Conservation (phyloP, 2,888 invertebrate genomes). For the Eudiplozoon nipponicum region DNA sequence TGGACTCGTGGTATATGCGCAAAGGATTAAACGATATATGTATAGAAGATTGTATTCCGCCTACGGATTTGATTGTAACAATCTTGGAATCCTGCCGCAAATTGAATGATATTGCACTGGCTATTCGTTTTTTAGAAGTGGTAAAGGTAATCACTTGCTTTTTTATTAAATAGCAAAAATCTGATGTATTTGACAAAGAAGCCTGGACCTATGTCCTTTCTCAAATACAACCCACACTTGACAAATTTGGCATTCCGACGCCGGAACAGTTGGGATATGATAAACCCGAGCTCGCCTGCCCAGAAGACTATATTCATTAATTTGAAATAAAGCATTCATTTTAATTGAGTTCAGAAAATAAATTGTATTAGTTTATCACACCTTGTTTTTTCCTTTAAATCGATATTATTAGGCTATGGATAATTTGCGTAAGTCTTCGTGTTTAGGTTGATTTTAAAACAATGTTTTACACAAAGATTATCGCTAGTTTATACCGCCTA, state of each 20-base stretch:
- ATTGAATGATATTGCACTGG: constrained; percentile 65
- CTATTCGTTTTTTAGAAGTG: constrained; percentile 57
- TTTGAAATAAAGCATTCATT: too few species aligned
- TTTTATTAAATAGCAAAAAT: constrained; percentile 29
- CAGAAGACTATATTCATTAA: too few species aligned
- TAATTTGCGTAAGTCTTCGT: too few species aligned
- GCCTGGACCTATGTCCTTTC: constrained; percentile 31
- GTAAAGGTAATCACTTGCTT: neutral
- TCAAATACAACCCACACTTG: constrained; percentile 60
- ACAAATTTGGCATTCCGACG: constrained; percentile 63
- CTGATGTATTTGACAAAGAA: constrained; percentile 39
- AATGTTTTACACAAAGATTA: too few species aligned
- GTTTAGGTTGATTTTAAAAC: too few species aligned
- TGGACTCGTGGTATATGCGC: constrained; percentile 8
- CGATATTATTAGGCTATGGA: too few species aligned
- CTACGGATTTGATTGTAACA: constrained; percentile 53
- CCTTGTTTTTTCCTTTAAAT: too few species aligned
- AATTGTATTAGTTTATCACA: too few species aligned
- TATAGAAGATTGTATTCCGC: constrained; percentile 66
- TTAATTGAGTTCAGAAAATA: too few species aligned
- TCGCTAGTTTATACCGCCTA: too few species aligned
- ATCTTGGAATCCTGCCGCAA: constrained; percentile 60
- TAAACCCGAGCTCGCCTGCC: constrained; percentile 60
- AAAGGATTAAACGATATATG: constrained; percentile 32
- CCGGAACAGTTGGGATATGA: constrained; percentile 81